phyloP scores from a whole-genome alignment of 2,113 vertebrate species.

The Tachycineta bicolor region DNA sequence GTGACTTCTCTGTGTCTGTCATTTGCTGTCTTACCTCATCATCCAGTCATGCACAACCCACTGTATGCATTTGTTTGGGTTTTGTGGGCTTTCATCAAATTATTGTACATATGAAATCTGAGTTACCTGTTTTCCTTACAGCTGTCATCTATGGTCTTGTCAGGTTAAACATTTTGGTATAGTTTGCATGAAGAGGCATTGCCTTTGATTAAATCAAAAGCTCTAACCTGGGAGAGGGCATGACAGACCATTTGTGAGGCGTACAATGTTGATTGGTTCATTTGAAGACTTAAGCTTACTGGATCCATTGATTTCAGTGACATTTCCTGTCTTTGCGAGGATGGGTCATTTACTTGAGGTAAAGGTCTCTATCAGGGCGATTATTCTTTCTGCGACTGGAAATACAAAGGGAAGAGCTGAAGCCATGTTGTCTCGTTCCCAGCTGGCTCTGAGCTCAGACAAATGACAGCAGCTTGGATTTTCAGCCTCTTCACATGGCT shows the following conservation, averaged over 20 bases:
- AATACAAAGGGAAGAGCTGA: neutral
- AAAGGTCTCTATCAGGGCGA: neutral
- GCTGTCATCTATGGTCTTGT: neutral
- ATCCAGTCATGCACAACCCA: neutral
- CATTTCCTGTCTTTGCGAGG: neutral
- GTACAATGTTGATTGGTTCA: neutral
- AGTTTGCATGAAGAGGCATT: neutral
- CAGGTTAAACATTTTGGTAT: neutral
- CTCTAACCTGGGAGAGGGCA: neutral
- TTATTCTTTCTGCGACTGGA: neutral
- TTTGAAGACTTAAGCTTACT: neutral
- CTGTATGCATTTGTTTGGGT: neutral
- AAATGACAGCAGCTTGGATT: neutral
- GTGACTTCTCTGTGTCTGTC: neutral
- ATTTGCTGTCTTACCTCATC: neutral
- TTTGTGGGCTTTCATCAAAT: neutral
- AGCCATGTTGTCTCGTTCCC: neutral
- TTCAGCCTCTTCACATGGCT: neutral
- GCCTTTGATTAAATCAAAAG: neutral
- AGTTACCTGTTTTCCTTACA: neutral
- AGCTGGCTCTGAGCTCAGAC: neutral
- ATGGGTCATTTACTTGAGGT: neutral
- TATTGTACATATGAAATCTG: fast-evolving
- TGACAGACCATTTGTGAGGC: neutral
- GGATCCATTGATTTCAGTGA: neutral